Percentiles rank a stretch among this genome's conserved stretches.
Evolutionary conservation across 1,140 invertebrate species (phyloP).

Genomic region (Venturia canescens): DNA sequence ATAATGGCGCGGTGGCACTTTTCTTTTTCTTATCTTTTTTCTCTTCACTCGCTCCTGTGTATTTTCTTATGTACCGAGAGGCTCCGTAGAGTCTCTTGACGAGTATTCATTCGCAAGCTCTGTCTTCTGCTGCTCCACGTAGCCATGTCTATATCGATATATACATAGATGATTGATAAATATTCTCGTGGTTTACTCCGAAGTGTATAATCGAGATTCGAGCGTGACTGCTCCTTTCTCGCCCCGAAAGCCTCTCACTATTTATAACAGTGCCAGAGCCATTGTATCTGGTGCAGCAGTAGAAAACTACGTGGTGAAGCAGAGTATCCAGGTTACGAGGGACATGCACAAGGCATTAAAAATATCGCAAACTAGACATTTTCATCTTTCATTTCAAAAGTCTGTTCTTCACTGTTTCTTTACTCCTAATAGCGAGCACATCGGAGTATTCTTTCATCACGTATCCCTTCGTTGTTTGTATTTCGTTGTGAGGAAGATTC

Average conservation of each 20-base stretch:
- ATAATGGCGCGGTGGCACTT: constrained; percentile 22
- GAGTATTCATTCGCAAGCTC: no score
- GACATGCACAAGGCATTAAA: neutral
- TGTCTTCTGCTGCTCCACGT: no score
- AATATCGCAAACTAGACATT: neutral
- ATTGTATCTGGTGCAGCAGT: neutral
- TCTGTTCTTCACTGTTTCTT: no score
- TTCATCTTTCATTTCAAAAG: neutral
- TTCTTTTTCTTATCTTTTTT: constrained; percentile 15
- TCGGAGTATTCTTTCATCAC: no score
- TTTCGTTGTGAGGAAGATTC: no score
- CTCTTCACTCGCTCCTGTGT: neutral
- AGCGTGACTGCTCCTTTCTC: constrained; percentile 25
- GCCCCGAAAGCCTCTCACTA: neutral
- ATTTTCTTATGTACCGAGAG: constrained; percentile 20
- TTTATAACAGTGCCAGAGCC: constrained; percentile 11
- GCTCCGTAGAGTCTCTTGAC: no score
- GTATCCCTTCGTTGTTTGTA: no score
- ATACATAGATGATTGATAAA: neutral
- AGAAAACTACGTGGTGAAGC: neutral
- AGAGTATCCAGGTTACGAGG: neutral
- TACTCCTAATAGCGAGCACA: no score
- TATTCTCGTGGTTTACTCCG: constrained; percentile 6
- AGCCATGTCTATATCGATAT: constrained; percentile 3
- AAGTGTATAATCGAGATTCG: constrained; percentile 24